Percentiles rank a stretch among this genome's conserved stretches.
These are phyloP conservation scores for Sarcophaga variegata DNA, from an alignment of 2,888 invertebrate genomes.

Conservation along the genomic window DNA sequence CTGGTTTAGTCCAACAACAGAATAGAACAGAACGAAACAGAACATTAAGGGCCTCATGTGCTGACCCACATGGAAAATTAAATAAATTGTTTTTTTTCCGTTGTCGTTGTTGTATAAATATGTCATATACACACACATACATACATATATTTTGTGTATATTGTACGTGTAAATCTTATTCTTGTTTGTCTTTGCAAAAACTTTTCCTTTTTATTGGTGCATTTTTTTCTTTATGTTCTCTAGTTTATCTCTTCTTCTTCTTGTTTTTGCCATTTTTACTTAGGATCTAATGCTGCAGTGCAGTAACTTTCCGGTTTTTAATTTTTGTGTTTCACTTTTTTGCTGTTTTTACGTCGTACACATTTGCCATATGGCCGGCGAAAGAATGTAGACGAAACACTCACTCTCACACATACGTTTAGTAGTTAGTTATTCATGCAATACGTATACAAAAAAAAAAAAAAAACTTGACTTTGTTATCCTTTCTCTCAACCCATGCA, in stretches of 20 bases:
- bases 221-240: background rate
- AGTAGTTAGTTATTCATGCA: background rate
- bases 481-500: slow-evolving; percentile 45
- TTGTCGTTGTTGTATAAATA: background rate
- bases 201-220: background rate
- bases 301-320: slow-evolving; percentile 59
- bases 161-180: background rate
- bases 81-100: background rate
- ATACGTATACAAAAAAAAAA: background rate
- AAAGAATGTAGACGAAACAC: slow-evolving; percentile 17
- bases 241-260: slow-evolving; percentile 27
- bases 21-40: background rate
- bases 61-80: slow-evolving; percentile 50
- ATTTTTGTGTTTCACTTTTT: slow-evolving; percentile 44
- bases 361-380: background rate
- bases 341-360: background rate
- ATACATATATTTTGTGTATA: background rate
- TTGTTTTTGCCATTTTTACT: slow-evolving; percentile 21
- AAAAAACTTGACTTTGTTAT: slow-evolving; percentile 51
- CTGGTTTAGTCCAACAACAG: background rate
- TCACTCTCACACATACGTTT: background rate
- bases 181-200: background rate
- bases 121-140: background rate
- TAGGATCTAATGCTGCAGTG: slow-evolving; percentile 58
- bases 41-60: slow-evolving; percentile 1